Percentiles rank a stretch among this genome's conserved stretches.
These are phyloP conservation scores for Crenichthys baileyi DNA, from an alignment of 2,797 vertebrate genomes.

Conservation along the genomic window DNA sequence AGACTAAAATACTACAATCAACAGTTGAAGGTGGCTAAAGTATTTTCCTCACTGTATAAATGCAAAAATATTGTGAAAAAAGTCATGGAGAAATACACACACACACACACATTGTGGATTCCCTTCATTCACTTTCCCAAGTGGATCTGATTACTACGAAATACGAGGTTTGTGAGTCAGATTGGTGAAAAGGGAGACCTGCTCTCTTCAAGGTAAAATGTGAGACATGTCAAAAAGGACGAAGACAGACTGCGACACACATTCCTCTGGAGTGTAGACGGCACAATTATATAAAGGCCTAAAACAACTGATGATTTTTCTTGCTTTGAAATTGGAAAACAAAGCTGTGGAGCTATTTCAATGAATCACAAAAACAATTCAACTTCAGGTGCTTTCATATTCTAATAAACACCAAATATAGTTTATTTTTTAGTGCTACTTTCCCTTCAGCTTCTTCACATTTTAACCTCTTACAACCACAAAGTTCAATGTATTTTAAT, in stretches of 20 bases:
- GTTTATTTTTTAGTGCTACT: background rate
- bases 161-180: constrained; percentile 40
- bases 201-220: constrained; percentile 33
- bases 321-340: background rate
- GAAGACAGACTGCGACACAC: constrained; percentile 22
- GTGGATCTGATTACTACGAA: constrained; percentile 75
- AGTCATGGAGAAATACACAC: constrained; percentile 25
- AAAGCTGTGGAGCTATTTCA: background rate
- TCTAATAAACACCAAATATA: background rate
- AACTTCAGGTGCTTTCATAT: background rate
- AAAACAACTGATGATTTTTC: background rate
- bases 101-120: constrained; percentile 33
- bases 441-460: background rate
- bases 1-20: background rate
- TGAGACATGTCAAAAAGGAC: constrained; percentile 43
- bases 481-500: background rate
- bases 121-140: constrained; percentile 77
- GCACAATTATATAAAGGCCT: constrained; percentile 6
- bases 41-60: background rate
- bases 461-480: background rate
- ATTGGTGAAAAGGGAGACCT: constrained; percentile 67
- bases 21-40: background rate
- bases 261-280: constrained; percentile 35
- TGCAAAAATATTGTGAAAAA: constrained; percentile 18
- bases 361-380: background rate